Base-by-base conservation (phyloP, 2,888 invertebrate species). In the Lasioglossum calceatum region DNA sequence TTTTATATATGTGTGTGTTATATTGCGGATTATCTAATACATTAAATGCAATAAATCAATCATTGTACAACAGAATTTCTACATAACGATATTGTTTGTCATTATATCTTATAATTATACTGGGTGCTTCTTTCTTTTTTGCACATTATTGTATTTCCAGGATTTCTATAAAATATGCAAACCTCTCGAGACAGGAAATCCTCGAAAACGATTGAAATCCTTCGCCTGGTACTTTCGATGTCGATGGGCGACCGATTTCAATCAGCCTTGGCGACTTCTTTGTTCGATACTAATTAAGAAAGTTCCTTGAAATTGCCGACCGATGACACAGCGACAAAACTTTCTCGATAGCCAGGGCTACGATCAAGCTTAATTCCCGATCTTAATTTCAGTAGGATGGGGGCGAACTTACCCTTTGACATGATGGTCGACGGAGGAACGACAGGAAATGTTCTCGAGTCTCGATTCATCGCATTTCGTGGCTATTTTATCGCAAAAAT, bases 231-330 rank as follows among this genome's bases (percentile, higher is more conserved):
- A 42, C 61, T 42, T 42, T 27, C 39, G 70, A 44, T 58, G 78
- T 73, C 76, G 54, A 67, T 36, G 23, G 58, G 61, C 71, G 67
- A 32, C 75, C 61, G 44, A 84, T 86, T 86, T 79, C 19, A 75
- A 82, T 88, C 87, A 88, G 27, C 79, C 72, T 36, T n/a, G 79
- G 71, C 71, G 87, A 89, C 83, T 87, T 88, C 77, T 77, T 74
- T 70, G 79, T 72, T 58, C 42, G 19, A 61, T 61, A 78, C 71
- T 89, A 89, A 89, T 89, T 88, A 88, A 3, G 39, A 64, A 75
- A 75, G 32, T 73, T 81, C 72, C 72, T 42, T 78, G 76, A 76
- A 85, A 86, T 44, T n/a, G 42, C 47, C 47, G 47, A 44, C 73
- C 64, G 75, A n/a, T 70, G 50, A 50, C 64, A 73, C 64, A 74